Conservation (phyloP, 2,888 invertebrate species). For the Nemotelus nigrinus region DNA sequence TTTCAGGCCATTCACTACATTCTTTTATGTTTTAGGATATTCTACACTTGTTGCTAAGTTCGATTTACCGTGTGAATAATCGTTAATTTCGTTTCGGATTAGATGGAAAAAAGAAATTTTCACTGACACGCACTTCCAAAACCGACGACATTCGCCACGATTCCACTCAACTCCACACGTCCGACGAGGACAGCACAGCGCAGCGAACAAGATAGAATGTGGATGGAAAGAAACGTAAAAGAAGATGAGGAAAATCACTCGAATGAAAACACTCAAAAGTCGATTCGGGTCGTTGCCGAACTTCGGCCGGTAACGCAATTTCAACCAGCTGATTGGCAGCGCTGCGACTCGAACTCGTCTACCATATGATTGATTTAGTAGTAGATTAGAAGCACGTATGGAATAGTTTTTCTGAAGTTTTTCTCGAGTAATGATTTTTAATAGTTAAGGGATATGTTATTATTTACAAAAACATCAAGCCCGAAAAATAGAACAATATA, state of each 20-base stretch:
- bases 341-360: no score
- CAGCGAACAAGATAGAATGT: not conserved
- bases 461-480: no score
- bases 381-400: no score
- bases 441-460: no score
- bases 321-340: not conserved
- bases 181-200: not conserved
- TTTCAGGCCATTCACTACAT: constrained; percentile 4
- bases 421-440: no score
- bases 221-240: not conserved
- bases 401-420: no score
- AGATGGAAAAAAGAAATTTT: constrained; percentile 2
- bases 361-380: no score
- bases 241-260: not conserved
- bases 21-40: not conserved
- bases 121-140: constrained; percentile 30
- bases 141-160: constrained; percentile 2
- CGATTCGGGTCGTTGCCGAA: no score
- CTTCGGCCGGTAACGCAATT: not conserved
- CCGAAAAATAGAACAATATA: no score
- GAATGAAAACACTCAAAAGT: constrained; percentile 2
- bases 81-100: no score
- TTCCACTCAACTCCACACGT: constrained; percentile 11
- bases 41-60: not conserved
- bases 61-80: not conserved